Evolutionary conservation across 2,113 vertebrate species (phyloP), one percentile per base, ranked within the genome.

Genomic region (Craseonycteris thonglongyai): DNA sequence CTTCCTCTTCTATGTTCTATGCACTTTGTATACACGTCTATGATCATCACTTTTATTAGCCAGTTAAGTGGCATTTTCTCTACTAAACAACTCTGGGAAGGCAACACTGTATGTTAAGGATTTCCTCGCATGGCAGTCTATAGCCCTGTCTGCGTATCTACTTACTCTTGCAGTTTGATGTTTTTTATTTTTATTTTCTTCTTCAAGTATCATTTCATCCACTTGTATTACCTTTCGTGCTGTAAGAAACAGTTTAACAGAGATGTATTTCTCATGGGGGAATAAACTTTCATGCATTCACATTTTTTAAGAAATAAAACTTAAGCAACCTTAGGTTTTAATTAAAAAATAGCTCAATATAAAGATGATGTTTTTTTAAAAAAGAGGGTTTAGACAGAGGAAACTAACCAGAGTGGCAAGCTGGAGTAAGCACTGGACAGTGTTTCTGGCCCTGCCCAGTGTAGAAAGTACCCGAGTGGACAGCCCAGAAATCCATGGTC

Each of bases 131-230:
- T 78, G 76, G 19, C 6, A 38, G 54, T 2, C 28, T 18, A 45
- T 75, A 66, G 58, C 33, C 61, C 16, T 0, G 63, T n/a, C 1
- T 38, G 40, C 82, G 35, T 26, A 66, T 56, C 74, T 79, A 95
- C 26, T 98, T 95, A 98, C 98, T 96, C 97, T 98, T 51, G 72
- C 69, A 83, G 81, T 96, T 66, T 94, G 95, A 71, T 65, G 80
- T 68, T 85, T 90, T 47, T 87, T 4, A 0, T 54, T 97, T 68
- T 96, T 96, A 91, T 88, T 66, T 80, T 97, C 97, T 93, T 58
- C 95, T 81, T 96, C 76, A 61, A 58, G 19, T 95, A 90, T 74
- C 35, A 96, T 97, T 68, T 15, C 97, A 76, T 90, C 49, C 49
- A 59, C 93, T 90, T 11, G 82, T 38, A 85, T 85, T 91, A 51